These are phyloP conservation scores for Plotosus lineatus DNA, from an alignment of 2,113 vertebrate species.

Conservation along the genomic window DNA sequence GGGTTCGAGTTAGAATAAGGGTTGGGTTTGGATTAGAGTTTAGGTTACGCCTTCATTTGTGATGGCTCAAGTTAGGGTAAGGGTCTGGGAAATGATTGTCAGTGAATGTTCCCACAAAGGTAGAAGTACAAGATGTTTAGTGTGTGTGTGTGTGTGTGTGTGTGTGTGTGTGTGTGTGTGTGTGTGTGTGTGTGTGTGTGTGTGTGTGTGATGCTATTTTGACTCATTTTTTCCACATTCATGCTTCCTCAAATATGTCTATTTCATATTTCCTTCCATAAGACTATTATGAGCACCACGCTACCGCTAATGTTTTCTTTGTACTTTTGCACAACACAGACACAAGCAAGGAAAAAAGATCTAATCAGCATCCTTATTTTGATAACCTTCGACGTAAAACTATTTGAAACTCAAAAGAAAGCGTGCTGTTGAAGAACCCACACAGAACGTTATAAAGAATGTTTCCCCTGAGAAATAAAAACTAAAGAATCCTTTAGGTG, in stretches of 20 bases:
- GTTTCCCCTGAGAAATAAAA: not conserved
- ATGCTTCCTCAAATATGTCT: slow-evolving; percentile 18
- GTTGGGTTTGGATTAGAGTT: too few species aligned
- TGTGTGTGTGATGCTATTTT: not conserved
- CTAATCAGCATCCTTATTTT: not conserved
- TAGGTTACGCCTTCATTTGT: too few species aligned
- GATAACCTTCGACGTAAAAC: not conserved
- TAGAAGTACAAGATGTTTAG: too few species aligned
- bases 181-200: not conserved
- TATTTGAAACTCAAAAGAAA: not conserved
- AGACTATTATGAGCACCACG: not conserved
- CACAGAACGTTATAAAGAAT: not conserved
- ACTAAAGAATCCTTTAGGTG: not conserved
- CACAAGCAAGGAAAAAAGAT: not conserved
- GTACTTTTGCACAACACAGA: not conserved
- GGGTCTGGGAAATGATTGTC: too few species aligned
- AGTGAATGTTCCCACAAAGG: too few species aligned
- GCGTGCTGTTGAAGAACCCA: not conserved
- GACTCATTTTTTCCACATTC: slow-evolving; percentile 29
- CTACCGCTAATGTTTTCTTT: not conserved
- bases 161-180: not conserved
- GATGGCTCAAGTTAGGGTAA: too few species aligned
- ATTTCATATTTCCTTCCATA: not conserved
- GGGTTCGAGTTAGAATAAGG: too few species aligned
- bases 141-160: too few species aligned